Base-by-base conservation (phyloP, 2,113 vertebrate species). In the Phyllopteryx taeniolatus region DNA sequence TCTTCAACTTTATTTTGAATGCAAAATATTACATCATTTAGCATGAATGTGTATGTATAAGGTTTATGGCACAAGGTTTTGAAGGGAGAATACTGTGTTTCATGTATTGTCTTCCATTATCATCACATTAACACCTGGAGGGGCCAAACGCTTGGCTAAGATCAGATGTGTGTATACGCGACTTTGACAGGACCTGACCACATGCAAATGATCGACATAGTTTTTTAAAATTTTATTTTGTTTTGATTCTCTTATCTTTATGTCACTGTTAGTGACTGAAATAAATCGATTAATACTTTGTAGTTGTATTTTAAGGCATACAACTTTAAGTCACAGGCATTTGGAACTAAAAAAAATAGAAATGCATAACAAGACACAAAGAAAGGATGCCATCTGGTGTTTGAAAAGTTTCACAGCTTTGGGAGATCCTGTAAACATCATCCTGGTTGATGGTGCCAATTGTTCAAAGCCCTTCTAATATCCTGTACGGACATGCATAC, bases 331-430 rank as follows among this genome's bases (percentile, higher is more conserved):
- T 60, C 12, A 60, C 27, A 17, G 57, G 1, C 14, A 7, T 14
- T 60, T 33, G 13, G 27, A 60, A 60, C 15, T 14, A 15, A 27
- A 10, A 27, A 27, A 27, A 27, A 27, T 27, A 27, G 27, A 27
- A 27, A 27, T 27, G 27, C 27, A 27, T 27, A 27, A 27, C 27
- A 27, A 27, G 27, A 27, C n/a, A 19, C 15, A 49, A 54, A 67
- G 79, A 19, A 39, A 70, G 69, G 76, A 17, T 20, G 6, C 84
- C 88, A 68, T 71, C 88, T 89, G 59, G 67, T 85, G 86, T 64
- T 47, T 0, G 47, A 57, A 56, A 2, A 72, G 15, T 1, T 31
- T 22, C 1, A 60, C 11, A 27, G 5, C 51, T 17, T 56, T 15
- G 5, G 3, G n/a, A 35, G 6, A 39, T 5, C 13, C 4, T 54